Evolutionary conservation across 2,888 invertebrate species (phyloP).

Genomic region (Nipponacmea schrenckii): DNA sequence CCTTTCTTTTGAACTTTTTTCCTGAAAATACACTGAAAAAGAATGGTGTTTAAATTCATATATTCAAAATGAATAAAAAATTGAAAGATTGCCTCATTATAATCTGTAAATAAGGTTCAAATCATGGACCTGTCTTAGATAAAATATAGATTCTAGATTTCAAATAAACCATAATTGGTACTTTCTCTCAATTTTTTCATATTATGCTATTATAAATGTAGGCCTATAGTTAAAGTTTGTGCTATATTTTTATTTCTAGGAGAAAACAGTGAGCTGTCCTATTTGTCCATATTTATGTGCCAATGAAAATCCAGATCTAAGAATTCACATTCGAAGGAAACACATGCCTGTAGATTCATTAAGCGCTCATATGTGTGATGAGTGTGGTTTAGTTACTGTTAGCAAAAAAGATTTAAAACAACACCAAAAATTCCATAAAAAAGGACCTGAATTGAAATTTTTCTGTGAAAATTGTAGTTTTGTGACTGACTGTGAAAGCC

Average conservation of each 20-base stretch:
- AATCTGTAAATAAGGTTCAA: too few species aligned
- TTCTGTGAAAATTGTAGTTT: slow-evolving; percentile 65
- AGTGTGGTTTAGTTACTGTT: slow-evolving; percentile 55
- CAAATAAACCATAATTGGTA: too few species aligned
- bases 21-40: too few species aligned
- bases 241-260: slow-evolving; percentile 40
- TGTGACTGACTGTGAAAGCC: slow-evolving; percentile 65
- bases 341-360: slow-evolving; percentile 44
- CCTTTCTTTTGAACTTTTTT: background rate
- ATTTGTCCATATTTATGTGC: slow-evolving; percentile 64
- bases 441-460: slow-evolving; percentile 63
- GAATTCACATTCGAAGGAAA: slow-evolving; percentile 59
- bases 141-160: too few species aligned
- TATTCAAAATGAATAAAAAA: too few species aligned
- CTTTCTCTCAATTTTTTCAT: too few species aligned
- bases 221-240: background rate
- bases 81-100: too few species aligned
- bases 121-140: too few species aligned
- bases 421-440: slow-evolving; percentile 63
- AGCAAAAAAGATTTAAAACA: slow-evolving; percentile 61
- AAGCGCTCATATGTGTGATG: slow-evolving; percentile 49
- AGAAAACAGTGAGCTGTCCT: slow-evolving; percentile 60
- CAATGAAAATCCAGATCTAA: slow-evolving; percentile 62
- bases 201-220: too few species aligned
- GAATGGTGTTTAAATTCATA: too few species aligned